Base-by-base conservation (phyloP, 2,888 invertebrate genomes). In the Octonoba sinensis region DNA sequence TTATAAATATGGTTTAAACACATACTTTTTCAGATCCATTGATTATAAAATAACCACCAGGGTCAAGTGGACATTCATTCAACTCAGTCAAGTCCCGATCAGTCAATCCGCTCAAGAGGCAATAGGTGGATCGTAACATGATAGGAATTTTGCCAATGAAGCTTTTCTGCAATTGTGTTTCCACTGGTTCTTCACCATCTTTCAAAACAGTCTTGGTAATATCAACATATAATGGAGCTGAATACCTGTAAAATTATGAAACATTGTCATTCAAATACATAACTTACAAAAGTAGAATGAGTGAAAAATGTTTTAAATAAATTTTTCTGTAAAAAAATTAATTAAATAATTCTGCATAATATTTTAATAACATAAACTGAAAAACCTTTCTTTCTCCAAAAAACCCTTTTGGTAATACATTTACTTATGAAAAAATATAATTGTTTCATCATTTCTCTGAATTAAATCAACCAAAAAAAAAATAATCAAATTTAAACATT, bases 71-170 rank as follows among this genome's bases (percentile, higher is more conserved):
- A 86, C 99, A 99, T 89, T 99, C 99, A 89, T 99, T 99, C 86
- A 99, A 92, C 90, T 99, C 99, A 65, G 98, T 97, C 87, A 99
- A 92, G 93, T 99, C 99, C 91, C 99, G 95, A 93, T 99, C 99
- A 44, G 95, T 95, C 82, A 99, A 91, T 85, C 96, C 96, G 88
- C 93, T 96, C 0, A 99, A 90, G 83, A 99, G 90, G 87, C 99
- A 99, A 89, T 99, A 99, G 0, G 97, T 96, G 0, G 99, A 99
- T 86, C 99, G 91, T 86, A 99, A 91, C 99, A 99, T 99, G 86
- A 99, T 99, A 4, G 99, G 99, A 88, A 99, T 99, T 91, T 99
- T 99, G 85, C 92, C 92, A 82, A 93, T 92, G 87, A 92, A 93
- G 3, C 92, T 92, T 87, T 93, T 93, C 84, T 92, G 92, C 88